Evolutionary conservation across 2,797 vertebrate genomes (phyloP), one percentile per base, ranked within the genome.

Genomic region (Micrastur ruficollis): DNA sequence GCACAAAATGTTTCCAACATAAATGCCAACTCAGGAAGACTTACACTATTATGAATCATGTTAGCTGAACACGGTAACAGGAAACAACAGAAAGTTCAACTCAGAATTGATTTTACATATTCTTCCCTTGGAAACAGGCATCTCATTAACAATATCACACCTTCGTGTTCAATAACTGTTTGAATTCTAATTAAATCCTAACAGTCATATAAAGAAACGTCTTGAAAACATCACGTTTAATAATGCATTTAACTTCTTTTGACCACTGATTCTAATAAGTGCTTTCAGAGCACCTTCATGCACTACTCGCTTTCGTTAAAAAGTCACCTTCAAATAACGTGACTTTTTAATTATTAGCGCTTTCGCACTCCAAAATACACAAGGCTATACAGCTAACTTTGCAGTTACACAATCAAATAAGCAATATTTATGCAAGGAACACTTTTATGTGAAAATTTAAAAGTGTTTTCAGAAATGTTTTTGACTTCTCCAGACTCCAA

Each of bases 21-120:
- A 91, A 95, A 88, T 94, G 95, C 89, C 95, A 97, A 89, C 62
- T 92, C 95, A 97, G 87, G 89, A 97, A 97, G 88, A 72, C 53
- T 91, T 85, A 59, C 72, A 56, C 58, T 80, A 29, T 82, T 94
- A 95, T 78, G 93, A 97, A 97, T 93, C 88, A 84, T 2, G 14
- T 79, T 75, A 72, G 87, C 72, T 80, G 88, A 95, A 96, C 8
- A 56, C 70, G 91, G 93, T 81, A 86, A 86, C 82, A 96, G 95
- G 89, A 95, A 97, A 93, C 92, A 88, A 96, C 73, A 15, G 58
- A 52, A 91, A 95, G 86, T 22, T 94, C 92, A 82, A 67, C 81
- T 89, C 76, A 36, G 71, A 94, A 85, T 36, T 86, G 17, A 65
- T 82, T 92, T 71, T 66, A 89, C 42, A 27, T 31, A 21, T 61